These are phyloP conservation scores for Myxocyprinus asiaticus DNA, from an alignment of 2,113 vertebrate genomes.

Conservation along the genomic window DNA sequence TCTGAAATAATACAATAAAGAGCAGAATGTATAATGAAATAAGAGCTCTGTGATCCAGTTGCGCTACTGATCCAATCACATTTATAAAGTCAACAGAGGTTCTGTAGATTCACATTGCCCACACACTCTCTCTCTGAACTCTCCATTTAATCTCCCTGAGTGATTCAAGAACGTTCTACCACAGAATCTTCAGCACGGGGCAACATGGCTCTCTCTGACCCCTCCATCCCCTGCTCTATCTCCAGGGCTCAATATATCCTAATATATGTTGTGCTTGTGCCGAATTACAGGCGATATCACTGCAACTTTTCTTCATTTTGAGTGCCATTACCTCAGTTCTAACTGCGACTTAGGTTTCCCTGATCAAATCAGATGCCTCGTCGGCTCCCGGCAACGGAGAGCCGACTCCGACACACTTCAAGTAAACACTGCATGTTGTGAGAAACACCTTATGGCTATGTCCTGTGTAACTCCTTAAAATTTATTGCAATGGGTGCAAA, in stretches of 20 bases:
- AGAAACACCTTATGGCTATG: not conserved
- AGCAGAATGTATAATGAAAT: constrained; percentile 66
- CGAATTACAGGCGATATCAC: constrained; percentile 66
- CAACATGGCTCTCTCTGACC: not conserved
- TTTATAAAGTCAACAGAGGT: constrained; percentile 60
- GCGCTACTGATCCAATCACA: constrained; percentile 37
- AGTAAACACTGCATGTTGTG: not conserved
- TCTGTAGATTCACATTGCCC: constrained; percentile 35
- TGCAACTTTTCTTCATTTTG: constrained; percentile 50
- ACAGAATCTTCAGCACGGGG: constrained; percentile 42
- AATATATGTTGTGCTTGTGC: constrained; percentile 65
- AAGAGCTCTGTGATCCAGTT: constrained; percentile 68
- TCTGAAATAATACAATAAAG: constrained; percentile 65
- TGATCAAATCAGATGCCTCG: constrained; percentile 35
- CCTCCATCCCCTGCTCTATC: too few relatives aligned
- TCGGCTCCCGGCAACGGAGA: not conserved
- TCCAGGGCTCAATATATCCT: constrained; percentile 67
- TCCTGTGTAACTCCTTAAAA: constrained; percentile 2
- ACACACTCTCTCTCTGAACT: not conserved
- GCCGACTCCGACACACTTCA: not conserved
- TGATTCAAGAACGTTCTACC: constrained; percentile 70
- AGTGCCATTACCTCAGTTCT: constrained; percentile 6
- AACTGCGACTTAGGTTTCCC: constrained; percentile 17
- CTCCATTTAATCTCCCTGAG: constrained; percentile 77
- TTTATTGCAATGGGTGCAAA: constrained; percentile 19